Evolutionary conservation across 2,113 vertebrate genomes (phyloP), one percentile per base, ranked within the genome.

Genomic region (Engystomops pustulosus): DNA sequence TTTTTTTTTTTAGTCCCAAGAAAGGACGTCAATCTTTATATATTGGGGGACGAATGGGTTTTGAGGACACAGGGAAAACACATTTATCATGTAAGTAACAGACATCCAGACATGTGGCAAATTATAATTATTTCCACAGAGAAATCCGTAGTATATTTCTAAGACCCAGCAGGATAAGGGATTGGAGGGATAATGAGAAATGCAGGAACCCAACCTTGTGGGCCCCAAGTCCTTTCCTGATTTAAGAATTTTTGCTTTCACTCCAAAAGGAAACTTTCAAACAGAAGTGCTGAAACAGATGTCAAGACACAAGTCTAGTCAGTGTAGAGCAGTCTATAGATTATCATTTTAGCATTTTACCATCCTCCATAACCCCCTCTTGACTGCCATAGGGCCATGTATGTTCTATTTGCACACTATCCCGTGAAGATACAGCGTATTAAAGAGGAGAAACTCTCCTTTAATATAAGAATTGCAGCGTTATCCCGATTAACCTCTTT

Each of bases 231-330:
- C 18, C 25, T 41, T 67, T 67, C 17, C 78, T 12, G 38, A 47
- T 69, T 45, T 36, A 45, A 8, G 44, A 14, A 34, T 67, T 49
- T 67, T 20, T 34, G 25, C 38, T 32, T 65, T 62, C 58, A 65
- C 34, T 67, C 34, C 27, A 65, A 68, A 80, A 20, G 3, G 49
- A 81, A 45, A 41, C n/a, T 20, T 55, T 70, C n/a, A 81, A n/a
- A 30, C n/a, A 41, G 70, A 70, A 80, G 15, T 20, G n/a, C 49
- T 18, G 45, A 81, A 81, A 72, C 80, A 81, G 80, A 58, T 71
- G 80, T 71, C 30, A 44, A 23, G 47, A 36, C 18, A 55, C 20
- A 12, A 3, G 47, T 38, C 47, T 75, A 51, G 72, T 53, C 27
- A 25, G 8, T 23, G 12, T 12, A n/a, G 74, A 78, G 8, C 18